Evolutionary conservation across 2,888 invertebrate species (phyloP), one percentile per base, ranked within the genome.

Genomic region (Cheilosia vulpina): DNA sequence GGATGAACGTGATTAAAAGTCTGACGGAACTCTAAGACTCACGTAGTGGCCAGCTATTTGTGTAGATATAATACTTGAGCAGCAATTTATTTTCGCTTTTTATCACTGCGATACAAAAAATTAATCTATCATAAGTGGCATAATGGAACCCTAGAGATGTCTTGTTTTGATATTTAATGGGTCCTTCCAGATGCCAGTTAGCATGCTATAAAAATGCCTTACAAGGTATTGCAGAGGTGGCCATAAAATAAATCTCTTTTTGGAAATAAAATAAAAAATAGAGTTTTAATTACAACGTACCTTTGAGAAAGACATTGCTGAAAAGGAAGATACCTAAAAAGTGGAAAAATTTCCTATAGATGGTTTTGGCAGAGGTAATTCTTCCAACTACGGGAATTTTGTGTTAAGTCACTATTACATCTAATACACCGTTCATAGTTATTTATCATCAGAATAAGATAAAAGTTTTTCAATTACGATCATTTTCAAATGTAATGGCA

Each of bases 1-100:
- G 76, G 71, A 80, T 80, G 69, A 85, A 80, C 84, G 84, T 85
- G 80, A 85, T 85, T 85, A 85, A 85, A 85, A 76, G 84, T 72
- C 75, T 76, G 52, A 63, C 52, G 57, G 58, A 77, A 84, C 83
- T 69, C 52, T 79, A 78, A 79, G 68, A 79, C 83, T 73, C 78
- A 83, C 78, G 73, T 78, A 82, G 77, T 82, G 78, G 78, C 62
- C 73, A 63, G 68, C 63, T 57, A 57, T 72, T 77, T 65, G 6
- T 55, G 27, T 55, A 55, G 2, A 57, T 24, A 45, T 58, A 66
- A 62, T 57, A 66, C 60, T 69, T 53, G 60, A 75, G 68, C 17
- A 45, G 83, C 47, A 72, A 84, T 79, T 84, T 84, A 84, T 84
- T 69, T 79, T 78, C 57, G 6, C 60, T 65, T 71, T 60, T 65